Conservation (phyloP, 2,113 vertebrate genomes). For the Urocolius indicus region DNA sequence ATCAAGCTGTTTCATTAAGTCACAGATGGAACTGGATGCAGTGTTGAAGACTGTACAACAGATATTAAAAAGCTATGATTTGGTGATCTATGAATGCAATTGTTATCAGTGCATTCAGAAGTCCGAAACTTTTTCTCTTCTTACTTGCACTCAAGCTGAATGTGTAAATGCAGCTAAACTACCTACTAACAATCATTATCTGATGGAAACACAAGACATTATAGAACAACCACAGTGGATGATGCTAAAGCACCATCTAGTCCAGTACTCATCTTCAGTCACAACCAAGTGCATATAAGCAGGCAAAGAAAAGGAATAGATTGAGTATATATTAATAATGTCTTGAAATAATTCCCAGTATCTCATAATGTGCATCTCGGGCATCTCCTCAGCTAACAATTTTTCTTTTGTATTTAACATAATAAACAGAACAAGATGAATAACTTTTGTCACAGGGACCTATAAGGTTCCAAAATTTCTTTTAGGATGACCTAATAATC, state of each 20-base stretch:
- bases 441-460: neutral
- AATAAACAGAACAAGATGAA: neutral
- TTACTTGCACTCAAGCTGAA: neutral
- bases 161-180: neutral
- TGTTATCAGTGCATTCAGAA: neutral
- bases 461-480: neutral
- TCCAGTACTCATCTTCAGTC: neutral
- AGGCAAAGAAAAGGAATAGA: neutral
- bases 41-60: neutral
- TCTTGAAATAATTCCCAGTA: neutral
- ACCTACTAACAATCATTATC: neutral
- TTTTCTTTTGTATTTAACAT: neutral
- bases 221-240: neutral
- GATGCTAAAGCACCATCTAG: neutral
- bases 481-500: neutral
- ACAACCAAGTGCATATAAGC: neutral
- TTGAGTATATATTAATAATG: neutral
- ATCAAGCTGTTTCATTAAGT: neutral
- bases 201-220: neutral
- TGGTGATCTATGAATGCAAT: neutral
- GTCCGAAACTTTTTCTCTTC: neutral
- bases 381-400: neutral
- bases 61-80: neutral
- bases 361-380: neutral
- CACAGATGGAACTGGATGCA: neutral